Conservation (phyloP, 2,797 vertebrate species). For the Gallinago nigripennis region DNA sequence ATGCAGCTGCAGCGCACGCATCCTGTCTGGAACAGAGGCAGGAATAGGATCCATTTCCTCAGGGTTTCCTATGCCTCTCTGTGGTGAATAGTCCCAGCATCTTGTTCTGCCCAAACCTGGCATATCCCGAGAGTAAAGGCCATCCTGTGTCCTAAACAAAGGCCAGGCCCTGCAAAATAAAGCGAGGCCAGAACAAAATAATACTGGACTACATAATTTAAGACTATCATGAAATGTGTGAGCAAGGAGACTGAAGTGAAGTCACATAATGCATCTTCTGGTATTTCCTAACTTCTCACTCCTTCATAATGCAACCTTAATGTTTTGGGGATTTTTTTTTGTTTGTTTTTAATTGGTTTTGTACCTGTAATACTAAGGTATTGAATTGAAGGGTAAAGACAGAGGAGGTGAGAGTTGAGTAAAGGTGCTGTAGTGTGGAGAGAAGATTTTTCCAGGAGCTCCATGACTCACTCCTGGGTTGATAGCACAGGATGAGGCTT, state of each 20-base stretch:
- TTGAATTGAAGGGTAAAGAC: not conserved
- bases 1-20: not conserved
- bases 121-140: not conserved
- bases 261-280: not conserved
- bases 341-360: not conserved
- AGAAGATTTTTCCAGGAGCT: not conserved
- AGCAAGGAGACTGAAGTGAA: not conserved
- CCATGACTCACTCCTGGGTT: not conserved
- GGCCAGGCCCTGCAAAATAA: not conserved
- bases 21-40: constrained; percentile 46
- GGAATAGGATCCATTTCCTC: constrained; percentile 43
- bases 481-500: not conserved
- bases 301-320: not conserved
- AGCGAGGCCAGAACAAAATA: not conserved
- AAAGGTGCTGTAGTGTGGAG: not conserved
- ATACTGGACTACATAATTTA: not conserved
- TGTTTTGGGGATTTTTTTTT: not conserved
- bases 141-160: constrained; percentile 18
- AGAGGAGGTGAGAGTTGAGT: not conserved
- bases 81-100: not conserved
- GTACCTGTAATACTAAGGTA: not conserved
- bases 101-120: not conserved
- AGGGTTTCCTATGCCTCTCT: not conserved
- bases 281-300: not conserved
- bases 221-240: not conserved